A percentile compares a stretch with the other conserved stretches of the same genome.
phyloP scores from a whole-genome alignment of 2,113 vertebrate genomes.

The Micromys minutus region DNA sequence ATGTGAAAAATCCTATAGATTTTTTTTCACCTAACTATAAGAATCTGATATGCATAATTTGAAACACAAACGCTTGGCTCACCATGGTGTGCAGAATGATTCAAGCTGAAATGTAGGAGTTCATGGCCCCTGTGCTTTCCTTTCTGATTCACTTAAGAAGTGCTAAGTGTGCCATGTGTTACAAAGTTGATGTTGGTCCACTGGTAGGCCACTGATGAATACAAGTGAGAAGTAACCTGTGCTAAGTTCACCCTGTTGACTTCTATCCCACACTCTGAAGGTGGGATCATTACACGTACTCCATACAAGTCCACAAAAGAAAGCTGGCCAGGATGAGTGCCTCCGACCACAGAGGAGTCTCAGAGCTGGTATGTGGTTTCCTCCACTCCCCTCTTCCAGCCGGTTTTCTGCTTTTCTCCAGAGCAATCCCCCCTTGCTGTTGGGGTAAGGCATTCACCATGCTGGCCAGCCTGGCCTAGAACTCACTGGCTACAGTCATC shows the following conservation, averaged over 20 bases:
- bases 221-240: neutral
- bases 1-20: constrained; percentile 56
- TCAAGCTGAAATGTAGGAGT: constrained; percentile 33
- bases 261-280: neutral
- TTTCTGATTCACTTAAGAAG: constrained; percentile 14
- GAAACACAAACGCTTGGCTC: constrained; percentile 26
- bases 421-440: neutral
- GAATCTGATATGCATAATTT: constrained; percentile 35
- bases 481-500: neutral
- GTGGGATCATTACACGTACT: neutral
- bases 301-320: constrained; percentile 32
- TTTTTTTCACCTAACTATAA: constrained; percentile 45
- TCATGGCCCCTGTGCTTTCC: neutral
- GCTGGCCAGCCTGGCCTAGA: neutral
- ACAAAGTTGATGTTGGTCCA: neutral
- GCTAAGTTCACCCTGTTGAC: neutral
- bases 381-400: neutral
- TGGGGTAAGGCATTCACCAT: neutral
- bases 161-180: neutral
- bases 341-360: neutral
- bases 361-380: neutral
- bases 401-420: neutral
- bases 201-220: neutral
- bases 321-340: neutral
- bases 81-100: neutral